phyloP scores from a whole-genome alignment of 2,888 invertebrate species.

The Odontomyia ornata region DNA sequence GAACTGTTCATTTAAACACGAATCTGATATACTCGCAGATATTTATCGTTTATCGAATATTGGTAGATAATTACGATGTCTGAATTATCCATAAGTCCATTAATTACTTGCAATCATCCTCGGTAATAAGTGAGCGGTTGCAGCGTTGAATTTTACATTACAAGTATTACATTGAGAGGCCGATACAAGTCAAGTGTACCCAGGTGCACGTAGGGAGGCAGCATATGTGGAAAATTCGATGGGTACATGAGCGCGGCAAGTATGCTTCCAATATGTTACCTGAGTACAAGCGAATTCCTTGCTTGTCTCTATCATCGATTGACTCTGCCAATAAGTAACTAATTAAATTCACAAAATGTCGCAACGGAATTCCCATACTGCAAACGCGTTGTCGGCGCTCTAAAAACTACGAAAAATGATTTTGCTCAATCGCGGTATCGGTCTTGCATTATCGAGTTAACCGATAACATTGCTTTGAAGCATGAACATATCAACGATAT shows the following conservation, averaged over 20 bases:
- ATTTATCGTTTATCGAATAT: constrained; percentile 38
- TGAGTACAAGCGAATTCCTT: constrained; percentile 3
- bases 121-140: constrained; percentile 3
- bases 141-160: constrained; percentile 18
- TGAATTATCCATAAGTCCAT: constrained; percentile 45
- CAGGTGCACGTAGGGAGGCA: background rate
- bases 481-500: constrained; percentile 24
- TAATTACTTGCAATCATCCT: constrained; percentile 41
- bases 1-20: background rate
- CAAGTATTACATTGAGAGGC: background rate
- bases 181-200: background rate
- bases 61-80: constrained; percentile 35
- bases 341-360: constrained; percentile 49
- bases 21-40: background rate
- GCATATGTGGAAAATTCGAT: background rate
- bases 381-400: constrained; percentile 34
- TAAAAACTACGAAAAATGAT: constrained; percentile 47
- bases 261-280: constrained; percentile 10
- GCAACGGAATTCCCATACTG: constrained; percentile 48
- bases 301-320: constrained; percentile 32
- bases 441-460: constrained; percentile 15
- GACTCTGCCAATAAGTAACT: constrained; percentile 44
- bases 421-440: constrained; percentile 35
- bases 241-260: background rate
- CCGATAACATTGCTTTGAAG: constrained; percentile 22